Base-by-base conservation (phyloP, 2,888 invertebrate genomes). In the Monochamus alternatus region DNA sequence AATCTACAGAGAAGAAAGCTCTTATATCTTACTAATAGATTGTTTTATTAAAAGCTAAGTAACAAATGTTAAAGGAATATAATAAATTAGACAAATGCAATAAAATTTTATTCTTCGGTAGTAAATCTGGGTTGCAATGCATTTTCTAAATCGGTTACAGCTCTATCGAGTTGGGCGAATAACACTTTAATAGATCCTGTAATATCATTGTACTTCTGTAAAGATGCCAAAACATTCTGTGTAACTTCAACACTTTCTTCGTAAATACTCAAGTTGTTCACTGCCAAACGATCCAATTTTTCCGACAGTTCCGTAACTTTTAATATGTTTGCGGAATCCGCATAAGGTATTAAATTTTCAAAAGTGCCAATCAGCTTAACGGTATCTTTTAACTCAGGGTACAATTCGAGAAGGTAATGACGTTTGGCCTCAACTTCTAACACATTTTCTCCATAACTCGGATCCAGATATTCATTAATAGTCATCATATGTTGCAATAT, bases 131-230 rank as follows among this genome's bases (percentile, higher is more conserved):
- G 87, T 60, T 86, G 84, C 66, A 88, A 82, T 58, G 89, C 87
- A 51, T 86, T 78, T 86, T 91, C 91, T 62, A 90, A 85, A 70
- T 87, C 87, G 7, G 87, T 89, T 10, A 91, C 83, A 5, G 87
- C 85, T 59, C 84, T 85, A 82, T 91, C 90, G 66, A 91, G 81
- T 73, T 88, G 86, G 67, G 89, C 88, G 74, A 91, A 88, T 22
- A 90, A 85, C 75, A 89, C 87, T 44, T 90, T 89, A 80, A 91
- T 89, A 51, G 88, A 89, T 64, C 82, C 87, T 63, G 90, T 88
- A 58, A 91, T 89, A 80, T 89, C 88, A 81, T 90, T 90, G 80
- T 91, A 91, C 69, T 90, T 87, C 38, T 89, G 87, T 74, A 91
- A 85, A 52, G 90, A 83, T 60, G 88, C 85, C 55, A 89, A 84